Conservation (phyloP, 2,113 vertebrate genomes). For the Sceloporus tristichus region DNA sequence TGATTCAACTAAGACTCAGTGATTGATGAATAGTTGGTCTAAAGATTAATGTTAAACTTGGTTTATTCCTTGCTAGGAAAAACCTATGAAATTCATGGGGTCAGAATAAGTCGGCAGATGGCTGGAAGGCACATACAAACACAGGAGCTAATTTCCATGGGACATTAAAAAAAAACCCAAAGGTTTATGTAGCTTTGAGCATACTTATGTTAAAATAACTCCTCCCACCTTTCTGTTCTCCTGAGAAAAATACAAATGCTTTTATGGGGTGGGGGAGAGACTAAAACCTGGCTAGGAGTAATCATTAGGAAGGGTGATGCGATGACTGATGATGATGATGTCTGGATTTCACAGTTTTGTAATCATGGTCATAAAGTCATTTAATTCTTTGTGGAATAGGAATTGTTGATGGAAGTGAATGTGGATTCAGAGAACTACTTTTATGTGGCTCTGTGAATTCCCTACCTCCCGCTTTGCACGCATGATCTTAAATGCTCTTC, state of each 20-base stretch:
- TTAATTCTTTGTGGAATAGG: background rate
- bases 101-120: too few relatives aligned
- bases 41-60: background rate
- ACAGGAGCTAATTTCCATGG: background rate
- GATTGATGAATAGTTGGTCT: background rate
- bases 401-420: background rate
- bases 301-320: background rate
- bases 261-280: background rate
- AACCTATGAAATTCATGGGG: too few relatives aligned
- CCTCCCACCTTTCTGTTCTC: background rate
- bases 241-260: background rate
- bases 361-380: background rate
- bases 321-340: background rate
- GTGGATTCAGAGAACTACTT: background rate
- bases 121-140: too few relatives aligned
- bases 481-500: background rate
- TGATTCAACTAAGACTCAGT: background rate
- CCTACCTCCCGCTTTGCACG: background rate
- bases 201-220: background rate
- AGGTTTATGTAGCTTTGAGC: background rate
- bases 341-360: background rate
- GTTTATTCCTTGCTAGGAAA: too few relatives aligned
- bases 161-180: background rate
- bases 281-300: background rate
- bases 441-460: background rate